These are phyloP conservation scores for Rhabdophis nuchalis DNA, from an alignment of 2,797 vertebrate genomes.

Conservation along the genomic window DNA sequence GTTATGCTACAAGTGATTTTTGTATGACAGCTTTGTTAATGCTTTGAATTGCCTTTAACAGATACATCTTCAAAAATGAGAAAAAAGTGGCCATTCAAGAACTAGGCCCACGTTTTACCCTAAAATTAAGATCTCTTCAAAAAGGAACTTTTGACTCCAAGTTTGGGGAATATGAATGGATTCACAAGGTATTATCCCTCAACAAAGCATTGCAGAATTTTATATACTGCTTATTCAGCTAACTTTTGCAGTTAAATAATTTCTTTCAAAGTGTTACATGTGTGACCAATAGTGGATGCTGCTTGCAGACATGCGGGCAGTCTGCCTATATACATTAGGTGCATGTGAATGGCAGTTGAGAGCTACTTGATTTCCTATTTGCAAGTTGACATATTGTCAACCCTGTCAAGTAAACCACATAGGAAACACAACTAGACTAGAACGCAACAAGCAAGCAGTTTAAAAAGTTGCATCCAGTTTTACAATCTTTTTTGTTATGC, in stretches of 20 bases:
- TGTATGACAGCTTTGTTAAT: conserved; percentile 9
- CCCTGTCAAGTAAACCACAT: not conserved
- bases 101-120: conserved; percentile 93
- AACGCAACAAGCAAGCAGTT: too few species aligned
- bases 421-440: not conserved
- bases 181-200: conserved; percentile 86
- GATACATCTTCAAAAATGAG: conserved; percentile 98
- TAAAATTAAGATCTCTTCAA: conserved; percentile 94
- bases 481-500: not conserved
- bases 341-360: not conserved
- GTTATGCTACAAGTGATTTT: not conserved
- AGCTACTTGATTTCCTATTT: not conserved
- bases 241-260: not conserved
- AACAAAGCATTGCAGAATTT: not conserved
- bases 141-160: conserved; percentile 98
- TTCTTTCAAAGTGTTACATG: not conserved
- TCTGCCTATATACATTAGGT: not conserved
- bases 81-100: conserved; percentile 98
- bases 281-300: not conserved
- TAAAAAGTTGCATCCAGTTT: not conserved
- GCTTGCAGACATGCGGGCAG: not conserved
- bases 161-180: conserved; percentile 97
- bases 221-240: not conserved
- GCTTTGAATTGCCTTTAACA: conserved; percentile 54
- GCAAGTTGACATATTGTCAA: not conserved